phyloP scores from a whole-genome alignment of 1,140 invertebrate genomes.

The Carposina sasakii region DNA sequence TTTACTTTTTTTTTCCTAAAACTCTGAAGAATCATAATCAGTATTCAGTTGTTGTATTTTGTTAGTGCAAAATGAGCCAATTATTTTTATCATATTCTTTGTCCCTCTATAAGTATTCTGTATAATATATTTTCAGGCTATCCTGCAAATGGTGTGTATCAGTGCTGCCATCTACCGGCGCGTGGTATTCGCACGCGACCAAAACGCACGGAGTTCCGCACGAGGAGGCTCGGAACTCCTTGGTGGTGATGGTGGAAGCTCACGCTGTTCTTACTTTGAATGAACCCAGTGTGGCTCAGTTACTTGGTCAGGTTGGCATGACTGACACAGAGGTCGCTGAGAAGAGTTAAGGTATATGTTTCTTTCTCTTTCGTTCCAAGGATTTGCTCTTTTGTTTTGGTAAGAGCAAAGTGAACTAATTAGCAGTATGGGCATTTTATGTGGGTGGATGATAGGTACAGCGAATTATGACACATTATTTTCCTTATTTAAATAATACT shows the following conservation, averaged over 20 bases:
- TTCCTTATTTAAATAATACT: no score
- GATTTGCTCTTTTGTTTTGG: no score
- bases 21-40: no score
- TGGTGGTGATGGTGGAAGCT: conserved; percentile 77
- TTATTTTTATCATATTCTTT: no score
- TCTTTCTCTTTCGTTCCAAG: conserved; percentile 15
- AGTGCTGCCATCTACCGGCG: conserved; percentile 72
- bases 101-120: no score
- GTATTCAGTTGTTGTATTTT: no score
- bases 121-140: conserved; percentile 67
- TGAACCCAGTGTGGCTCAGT: conserved; percentile 57
- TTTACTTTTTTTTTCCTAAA: no score
- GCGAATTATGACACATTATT: no score
- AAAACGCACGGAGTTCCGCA: conserved; percentile 72
- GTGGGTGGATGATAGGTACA: no score
- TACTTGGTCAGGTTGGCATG: conserved; percentile 55
- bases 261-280: conserved; percentile 74
- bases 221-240: conserved; percentile 74
- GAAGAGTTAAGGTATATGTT: conserved; percentile 24
- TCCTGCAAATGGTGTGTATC: conserved; percentile 76
- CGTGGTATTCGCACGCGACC: conserved; percentile 76
- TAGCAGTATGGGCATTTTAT: not conserved
- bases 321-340: conserved; percentile 32
- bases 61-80: no score
- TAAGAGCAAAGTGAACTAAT: not conserved